Percentiles rank a stretch among this genome's conserved stretches.
phyloP scores from a whole-genome alignment of 2,888 invertebrate genomes.

The Atethmia centrago region DNA sequence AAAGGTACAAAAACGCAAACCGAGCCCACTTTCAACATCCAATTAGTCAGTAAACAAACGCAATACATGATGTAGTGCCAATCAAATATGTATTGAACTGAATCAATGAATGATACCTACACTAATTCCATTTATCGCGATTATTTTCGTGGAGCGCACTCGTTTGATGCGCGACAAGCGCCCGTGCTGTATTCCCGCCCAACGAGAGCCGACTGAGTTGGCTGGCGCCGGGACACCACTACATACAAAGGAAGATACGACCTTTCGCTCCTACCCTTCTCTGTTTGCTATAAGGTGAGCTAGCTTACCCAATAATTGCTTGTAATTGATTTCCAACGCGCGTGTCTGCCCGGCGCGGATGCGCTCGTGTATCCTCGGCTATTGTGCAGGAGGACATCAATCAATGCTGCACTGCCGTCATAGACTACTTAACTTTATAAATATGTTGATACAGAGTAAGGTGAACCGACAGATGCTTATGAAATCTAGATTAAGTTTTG shows the following conservation, averaged over 20 bases:
- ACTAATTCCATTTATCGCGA: constrained; percentile 61
- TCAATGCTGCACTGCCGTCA: constrained; percentile 47
- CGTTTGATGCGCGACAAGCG: constrained; percentile 51
- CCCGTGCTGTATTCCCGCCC: constrained; percentile 73
- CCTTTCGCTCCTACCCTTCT: constrained; percentile 61
- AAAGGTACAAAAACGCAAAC: constrained; percentile 65
- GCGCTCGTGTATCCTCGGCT: constrained; percentile 50
- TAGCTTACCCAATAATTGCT: constrained; percentile 65
- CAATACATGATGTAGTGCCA: neutral
- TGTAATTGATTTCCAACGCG: constrained; percentile 66
- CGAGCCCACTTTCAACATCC: neutral
- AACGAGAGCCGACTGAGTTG: constrained; percentile 67
- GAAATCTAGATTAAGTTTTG: neutral
- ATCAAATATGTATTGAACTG: constrained; percentile 11
- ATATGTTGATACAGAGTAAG: constrained; percentile 18
- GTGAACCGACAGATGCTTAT: neutral
- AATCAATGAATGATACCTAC: constrained; percentile 56
- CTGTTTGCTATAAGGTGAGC: constrained; percentile 53
- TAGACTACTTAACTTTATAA: constrained; percentile 5
- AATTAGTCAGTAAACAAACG: constrained; percentile 1
- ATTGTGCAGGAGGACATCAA: constrained; percentile 51
- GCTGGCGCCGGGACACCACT: constrained; percentile 46
- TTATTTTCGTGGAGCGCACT: constrained; percentile 45
- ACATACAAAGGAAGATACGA: constrained; percentile 52
- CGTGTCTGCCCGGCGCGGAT: constrained; percentile 44